Base-by-base conservation (phyloP, 2,113 vertebrate genomes). In the Oxyura jamaicensis region DNA sequence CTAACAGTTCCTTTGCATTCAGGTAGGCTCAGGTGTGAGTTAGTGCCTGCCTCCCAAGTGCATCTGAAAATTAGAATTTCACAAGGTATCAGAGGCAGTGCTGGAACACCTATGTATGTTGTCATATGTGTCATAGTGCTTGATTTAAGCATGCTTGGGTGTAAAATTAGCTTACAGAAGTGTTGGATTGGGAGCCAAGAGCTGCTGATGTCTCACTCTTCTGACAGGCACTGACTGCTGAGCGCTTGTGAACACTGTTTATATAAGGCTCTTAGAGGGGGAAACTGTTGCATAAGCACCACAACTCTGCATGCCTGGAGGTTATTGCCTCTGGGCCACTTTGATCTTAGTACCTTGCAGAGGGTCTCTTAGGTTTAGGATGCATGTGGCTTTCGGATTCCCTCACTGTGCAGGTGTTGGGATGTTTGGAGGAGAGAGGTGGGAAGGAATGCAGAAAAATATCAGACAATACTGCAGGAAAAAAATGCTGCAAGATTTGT, bases 401-500 rank as follows among this genome's bases (percentile, higher is more conserved):
- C 1, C 48, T 81, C 67, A 74, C 53, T 56, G 21, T 81, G 94
- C 80, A 84, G 92, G 28, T 94, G 60, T 83, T 88, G 65, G 33
- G 35, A 35, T 79, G 35, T 68, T 93, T 0, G 4, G 53, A 90
- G 86, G 74, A 90, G 44, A 63, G 53, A 68, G 62, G 66, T 88
- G 60, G 74, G 53, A 86, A 73, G 28, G 53, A 97, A 81, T 68
- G 42, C 73, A 81, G 62, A 86, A 95, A 95, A 86, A 68, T 46
- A 88, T 50, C 65, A 88, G 53, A 81, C 96, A 73, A 76, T 82
- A 82, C 88, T 79, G 48, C 77, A 69, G 35, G 66, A 76, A 73
- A 83, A 93, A 92, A 89, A 36, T 82, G 82, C 67, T 78, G 83
- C 69, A 92, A 72, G 84, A 86, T 79, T 83, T 3, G 1, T 78